Evolutionary conservation across 2,113 vertebrate species (phyloP), one percentile per base, ranked within the genome.

Genomic region (Percopsis transmontana): DNA sequence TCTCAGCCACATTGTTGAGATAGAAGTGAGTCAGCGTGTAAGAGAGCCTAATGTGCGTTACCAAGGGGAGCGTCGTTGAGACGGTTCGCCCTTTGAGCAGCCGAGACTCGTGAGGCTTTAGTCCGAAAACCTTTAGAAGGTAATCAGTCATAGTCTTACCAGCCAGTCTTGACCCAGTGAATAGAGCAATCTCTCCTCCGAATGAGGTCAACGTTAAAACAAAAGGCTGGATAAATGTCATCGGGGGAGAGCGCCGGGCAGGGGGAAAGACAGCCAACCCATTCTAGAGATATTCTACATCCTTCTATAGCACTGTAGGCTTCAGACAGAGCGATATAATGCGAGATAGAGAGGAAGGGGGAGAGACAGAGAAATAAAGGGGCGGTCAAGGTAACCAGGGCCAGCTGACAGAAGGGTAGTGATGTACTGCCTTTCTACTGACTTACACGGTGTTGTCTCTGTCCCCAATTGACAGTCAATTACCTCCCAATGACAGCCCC

Each of bases 401-500:
- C 66, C 16, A 21, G 23, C 73, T 80, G 81, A 85, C 74, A 75
- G 78, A 76, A 81, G 77, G 67, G 72, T 66, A 64, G 78, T 81
- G 84, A 87, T 90, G 90, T 79, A 73, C 81, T 78, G 77, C 77
- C 67, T 68, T 71, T 74, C 77, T 24, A 68, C 66, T 19, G 80
- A 88, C 72, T 79, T 76, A 62, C 76, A 45, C 51, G 24, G 73
- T 70, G 77, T 85, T 76, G 77, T 82, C 79, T 78, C 58, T 55
- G 68, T 84, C 72, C 60, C 68, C 82, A 83, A 86, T 77, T 87
- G 84, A 87, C 81, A 84, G 77, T 89, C 85, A 85, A 87, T 90
- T 90, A 89, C 74, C 74, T 70, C 64, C 39, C 18, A 5, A 74
- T 82, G 84, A 79, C 76, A 80, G 80, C 58, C 65, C 18, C 23